These are phyloP conservation scores for Labeo rohita DNA, from an alignment of 2,113 vertebrate genomes.

Conservation along the genomic window DNA sequence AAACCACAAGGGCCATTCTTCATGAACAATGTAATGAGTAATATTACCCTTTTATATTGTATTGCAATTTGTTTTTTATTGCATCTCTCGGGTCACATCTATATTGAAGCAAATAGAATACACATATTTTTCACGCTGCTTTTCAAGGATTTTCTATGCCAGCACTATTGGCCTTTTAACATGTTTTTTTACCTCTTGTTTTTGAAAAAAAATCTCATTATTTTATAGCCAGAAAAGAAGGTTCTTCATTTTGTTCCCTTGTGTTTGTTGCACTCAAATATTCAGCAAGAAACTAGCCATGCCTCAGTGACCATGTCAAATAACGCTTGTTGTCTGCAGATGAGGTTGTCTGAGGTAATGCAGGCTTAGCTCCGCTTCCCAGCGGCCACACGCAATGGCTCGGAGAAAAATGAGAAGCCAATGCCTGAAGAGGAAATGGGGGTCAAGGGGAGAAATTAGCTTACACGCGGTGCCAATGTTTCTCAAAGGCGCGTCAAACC, in stretches of 20 bases:
- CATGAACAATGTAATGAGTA: constrained; percentile 3
- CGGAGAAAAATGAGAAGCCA: constrained; percentile 56
- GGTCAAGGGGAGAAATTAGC: constrained; percentile 66
- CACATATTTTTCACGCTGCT: constrained; percentile 10
- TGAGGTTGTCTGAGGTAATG: constrained; percentile 59
- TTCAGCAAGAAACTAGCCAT: constrained; percentile 1
- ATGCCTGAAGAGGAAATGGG: constrained; percentile 41
- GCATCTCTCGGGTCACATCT: constrained; percentile 41
- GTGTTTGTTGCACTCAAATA: constrained; percentile 32
- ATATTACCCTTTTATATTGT: constrained; percentile 37
- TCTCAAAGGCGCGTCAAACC: constrained; percentile 54
- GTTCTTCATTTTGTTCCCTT: background rate
- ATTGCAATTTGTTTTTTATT: constrained; percentile 42
- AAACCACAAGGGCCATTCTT: background rate
- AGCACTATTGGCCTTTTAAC: constrained; percentile 28
- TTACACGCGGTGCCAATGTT: constrained; percentile 58
- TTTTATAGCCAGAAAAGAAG: constrained; percentile 14
- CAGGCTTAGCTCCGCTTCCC: constrained; percentile 63
- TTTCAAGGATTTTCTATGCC: background rate
- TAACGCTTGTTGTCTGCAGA: constrained; percentile 32
- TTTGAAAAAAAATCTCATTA: background rate
- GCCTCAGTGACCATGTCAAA: constrained; percentile 42
- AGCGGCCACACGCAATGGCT: constrained; percentile 61
- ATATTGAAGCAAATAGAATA: constrained; percentile 23
- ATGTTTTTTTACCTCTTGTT: background rate